Evolutionary conservation across 2,888 invertebrate species (phyloP).

Genomic region (Hoplodrina ambigua): DNA sequence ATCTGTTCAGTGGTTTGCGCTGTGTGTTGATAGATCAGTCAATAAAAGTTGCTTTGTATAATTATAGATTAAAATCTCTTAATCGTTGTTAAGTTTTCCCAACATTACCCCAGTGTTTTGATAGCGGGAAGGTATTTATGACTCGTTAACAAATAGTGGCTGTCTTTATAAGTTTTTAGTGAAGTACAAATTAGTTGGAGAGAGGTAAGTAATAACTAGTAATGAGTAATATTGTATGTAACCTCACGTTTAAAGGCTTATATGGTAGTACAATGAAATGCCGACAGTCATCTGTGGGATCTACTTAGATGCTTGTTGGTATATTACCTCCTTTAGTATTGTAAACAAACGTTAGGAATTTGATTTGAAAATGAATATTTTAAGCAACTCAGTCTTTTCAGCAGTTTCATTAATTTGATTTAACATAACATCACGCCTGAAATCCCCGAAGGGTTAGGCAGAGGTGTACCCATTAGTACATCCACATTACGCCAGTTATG

Average conservation of each 20-base stretch:
- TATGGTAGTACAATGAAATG: constrained; percentile 7
- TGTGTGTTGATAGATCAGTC: too few species aligned
- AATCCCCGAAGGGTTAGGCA: too few species aligned
- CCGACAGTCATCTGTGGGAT: constrained; percentile 33
- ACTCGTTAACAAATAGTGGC: constrained; percentile 13
- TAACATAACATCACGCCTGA: too few species aligned
- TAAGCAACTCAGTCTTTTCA: too few species aligned
- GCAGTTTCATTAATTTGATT: too few species aligned
- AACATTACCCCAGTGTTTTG: constrained; percentile 22
- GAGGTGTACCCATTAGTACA: too few species aligned
- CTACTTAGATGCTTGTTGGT: not conserved
- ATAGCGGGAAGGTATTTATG: constrained; percentile 41
- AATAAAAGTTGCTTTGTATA: too few species aligned
- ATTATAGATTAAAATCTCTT: not conserved
- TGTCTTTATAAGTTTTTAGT: constrained; percentile 9
- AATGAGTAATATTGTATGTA: constrained; percentile 42
- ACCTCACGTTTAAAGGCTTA: constrained; percentile 37
- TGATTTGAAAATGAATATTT: too few species aligned
- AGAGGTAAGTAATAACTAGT: constrained; percentile 23
- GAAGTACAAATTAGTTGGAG: constrained; percentile 48
- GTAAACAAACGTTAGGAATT: too few species aligned
- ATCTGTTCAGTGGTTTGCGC: too few species aligned
- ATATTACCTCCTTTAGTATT: not conserved
- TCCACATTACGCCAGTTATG: too few species aligned
- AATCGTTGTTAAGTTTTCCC: constrained; percentile 1